Percentiles rank a stretch among this genome's conserved stretches.
Conservation (phyloP, 1,140 invertebrate species). For the Dysdera silvatica region DNA sequence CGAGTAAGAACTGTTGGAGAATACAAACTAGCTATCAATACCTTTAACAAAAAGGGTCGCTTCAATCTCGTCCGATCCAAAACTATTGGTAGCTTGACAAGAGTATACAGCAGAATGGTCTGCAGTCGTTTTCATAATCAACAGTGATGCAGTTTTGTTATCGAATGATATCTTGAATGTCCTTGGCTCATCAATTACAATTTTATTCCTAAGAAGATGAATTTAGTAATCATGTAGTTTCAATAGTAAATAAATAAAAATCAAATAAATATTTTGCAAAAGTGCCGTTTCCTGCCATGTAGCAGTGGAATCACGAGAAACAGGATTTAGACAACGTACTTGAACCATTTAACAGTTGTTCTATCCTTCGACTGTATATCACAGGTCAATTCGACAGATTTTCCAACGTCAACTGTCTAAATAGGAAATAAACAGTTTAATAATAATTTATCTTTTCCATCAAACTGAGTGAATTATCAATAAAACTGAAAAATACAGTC, state of each 20-base stretch:
- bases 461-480: too few species aligned
- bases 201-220: conserved; percentile 50
- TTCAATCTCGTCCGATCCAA: conserved; percentile 68
- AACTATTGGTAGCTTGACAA: conserved; percentile 70
- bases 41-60: conserved; percentile 59
- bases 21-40: too few species aligned
- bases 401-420: conserved; percentile 63
- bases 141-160: conserved; percentile 64
- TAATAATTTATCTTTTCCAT: too few species aligned
- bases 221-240: neutral
- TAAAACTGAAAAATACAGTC: too few species aligned
- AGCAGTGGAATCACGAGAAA: too few species aligned
- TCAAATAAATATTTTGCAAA: too few species aligned
- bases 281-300: too few species aligned
- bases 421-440: too few species aligned
- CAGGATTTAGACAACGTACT: too few species aligned
- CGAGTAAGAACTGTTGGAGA: too few species aligned
- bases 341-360: conserved; percentile 73
- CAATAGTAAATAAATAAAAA: neutral
- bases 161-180: conserved; percentile 66
- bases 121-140: conserved; percentile 58
- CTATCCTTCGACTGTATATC: conserved; percentile 50
- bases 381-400: conserved; percentile 67
- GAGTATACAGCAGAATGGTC: conserved; percentile 67
- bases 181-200: conserved; percentile 59